These are phyloP conservation scores for Ciconia maguari DNA, from an alignment of 2,113 vertebrate genomes.

Conservation along the genomic window DNA sequence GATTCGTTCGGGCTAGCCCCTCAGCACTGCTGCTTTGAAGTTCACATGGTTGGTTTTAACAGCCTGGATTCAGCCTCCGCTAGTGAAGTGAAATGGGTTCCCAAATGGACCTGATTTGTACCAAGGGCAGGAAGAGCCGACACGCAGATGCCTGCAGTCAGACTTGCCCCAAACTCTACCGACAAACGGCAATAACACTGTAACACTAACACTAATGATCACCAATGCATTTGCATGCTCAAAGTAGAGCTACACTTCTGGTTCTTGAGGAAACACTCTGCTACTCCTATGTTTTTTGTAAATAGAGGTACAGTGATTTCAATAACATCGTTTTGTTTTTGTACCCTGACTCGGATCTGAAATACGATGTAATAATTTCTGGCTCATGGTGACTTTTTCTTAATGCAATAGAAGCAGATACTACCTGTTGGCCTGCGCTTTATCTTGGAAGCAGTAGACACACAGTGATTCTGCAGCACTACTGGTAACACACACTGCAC, in stretches of 20 bases:
- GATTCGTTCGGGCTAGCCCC: not conserved
- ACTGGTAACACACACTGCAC: not conserved
- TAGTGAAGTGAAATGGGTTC: not conserved
- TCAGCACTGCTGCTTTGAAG: not conserved
- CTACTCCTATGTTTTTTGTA: not conserved
- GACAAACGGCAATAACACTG: not conserved
- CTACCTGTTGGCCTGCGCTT: not conserved
- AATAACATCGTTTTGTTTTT: not conserved
- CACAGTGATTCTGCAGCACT: not conserved
- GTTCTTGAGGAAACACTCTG: not conserved
- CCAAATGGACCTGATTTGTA: not conserved
- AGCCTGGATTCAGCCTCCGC: not conserved
- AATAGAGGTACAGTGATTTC: not conserved
- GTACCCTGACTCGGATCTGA: not conserved
- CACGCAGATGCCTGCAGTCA: rapidly evolving
- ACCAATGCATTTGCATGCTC: not conserved
- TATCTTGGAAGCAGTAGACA: not conserved
- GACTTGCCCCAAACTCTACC: not conserved
- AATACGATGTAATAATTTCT: not conserved
- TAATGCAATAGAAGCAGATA: not conserved
- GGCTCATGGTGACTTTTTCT: not conserved
- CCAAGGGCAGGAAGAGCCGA: not conserved
- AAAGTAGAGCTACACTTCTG: not conserved
- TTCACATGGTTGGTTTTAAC: not conserved
- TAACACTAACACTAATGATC: not conserved